Conservation (phyloP, 2,113 vertebrate genomes). For the Fulmarus glacialis region DNA sequence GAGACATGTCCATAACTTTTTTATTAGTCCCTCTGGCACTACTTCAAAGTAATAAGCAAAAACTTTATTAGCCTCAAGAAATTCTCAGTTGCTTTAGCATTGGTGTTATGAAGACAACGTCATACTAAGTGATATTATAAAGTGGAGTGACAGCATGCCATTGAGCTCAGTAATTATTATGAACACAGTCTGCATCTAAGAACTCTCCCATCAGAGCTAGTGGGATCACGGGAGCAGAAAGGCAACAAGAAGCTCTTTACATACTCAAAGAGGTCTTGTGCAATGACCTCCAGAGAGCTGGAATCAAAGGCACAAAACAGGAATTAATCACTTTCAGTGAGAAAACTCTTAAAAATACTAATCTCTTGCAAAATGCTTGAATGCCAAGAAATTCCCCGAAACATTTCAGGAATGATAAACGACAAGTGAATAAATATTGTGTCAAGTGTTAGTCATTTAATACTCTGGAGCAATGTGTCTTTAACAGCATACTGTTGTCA, state of each 20-base stretch:
- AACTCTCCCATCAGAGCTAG: not conserved
- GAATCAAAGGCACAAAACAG: not conserved
- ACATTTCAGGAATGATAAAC: not conserved
- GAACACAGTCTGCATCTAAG: not conserved
- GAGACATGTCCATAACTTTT: not conserved
- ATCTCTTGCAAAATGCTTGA: not conserved
- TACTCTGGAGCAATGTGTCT: not conserved
- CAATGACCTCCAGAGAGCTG: not conserved
- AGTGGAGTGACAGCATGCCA: fast-evolving
- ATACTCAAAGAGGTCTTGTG: not conserved
- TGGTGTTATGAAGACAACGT: not conserved
- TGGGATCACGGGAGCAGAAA: not conserved
- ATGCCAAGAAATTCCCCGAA: not conserved
- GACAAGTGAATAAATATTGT: constrained; percentile 31
- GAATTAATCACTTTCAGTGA: not conserved
- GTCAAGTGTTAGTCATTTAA: not conserved
- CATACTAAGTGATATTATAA: not conserved
- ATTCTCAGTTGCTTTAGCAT: not conserved
- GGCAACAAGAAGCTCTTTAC: not conserved
- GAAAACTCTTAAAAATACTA: not conserved
- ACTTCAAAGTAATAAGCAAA: not conserved
- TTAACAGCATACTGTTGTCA: not conserved
- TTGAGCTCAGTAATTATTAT: not conserved
- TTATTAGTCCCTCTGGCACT: not conserved
- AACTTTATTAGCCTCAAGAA: not conserved